These are phyloP conservation scores for Cyprinodon tularosa DNA, from an alignment of 2,113 vertebrate species.

Conservation along the genomic window DNA sequence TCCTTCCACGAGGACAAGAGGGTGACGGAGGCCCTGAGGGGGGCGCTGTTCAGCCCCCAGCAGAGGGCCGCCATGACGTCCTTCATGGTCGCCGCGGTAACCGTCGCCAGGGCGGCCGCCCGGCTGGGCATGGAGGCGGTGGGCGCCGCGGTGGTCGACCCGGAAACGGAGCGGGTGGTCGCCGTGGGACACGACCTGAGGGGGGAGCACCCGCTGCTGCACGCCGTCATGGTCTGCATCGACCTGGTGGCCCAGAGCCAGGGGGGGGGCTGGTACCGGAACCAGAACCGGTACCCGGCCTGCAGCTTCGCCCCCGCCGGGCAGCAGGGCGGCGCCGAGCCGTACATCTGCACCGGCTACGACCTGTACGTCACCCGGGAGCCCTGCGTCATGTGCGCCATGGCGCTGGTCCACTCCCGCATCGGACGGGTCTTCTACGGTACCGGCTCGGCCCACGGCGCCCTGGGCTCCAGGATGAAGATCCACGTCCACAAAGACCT, in stretches of 20 bases:
- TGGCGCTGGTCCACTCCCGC: constrained; percentile 89
- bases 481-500: constrained; percentile 82
- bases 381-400: constrained; percentile 89
- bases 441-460: constrained; percentile 73
- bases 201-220: constrained; percentile 75
- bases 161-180: constrained; percentile 66
- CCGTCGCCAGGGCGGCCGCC: constrained; percentile 67
- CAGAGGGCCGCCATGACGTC: constrained; percentile 77
- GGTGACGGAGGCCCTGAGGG: constrained; percentile 74
- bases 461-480: constrained; percentile 83
- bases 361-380: constrained; percentile 89
- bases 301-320: constrained; percentile 58
- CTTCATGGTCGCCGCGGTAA: constrained; percentile 82
- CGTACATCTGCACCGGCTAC: constrained; percentile 88
- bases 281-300: constrained; percentile 56
- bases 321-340: constrained; percentile 19
- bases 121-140: constrained; percentile 76
- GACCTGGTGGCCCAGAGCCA: constrained; percentile 87
- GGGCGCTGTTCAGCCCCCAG: constrained; percentile 74
- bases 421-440: constrained; percentile 88
- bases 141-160: constrained; percentile 83
- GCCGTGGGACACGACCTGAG: constrained; percentile 84
- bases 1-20: constrained; percentile 87
- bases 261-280: constrained; percentile 79
- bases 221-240: constrained; percentile 88